Evolutionary conservation across 2,888 invertebrate species (phyloP).

Genomic region (Agrochola litura): DNA sequence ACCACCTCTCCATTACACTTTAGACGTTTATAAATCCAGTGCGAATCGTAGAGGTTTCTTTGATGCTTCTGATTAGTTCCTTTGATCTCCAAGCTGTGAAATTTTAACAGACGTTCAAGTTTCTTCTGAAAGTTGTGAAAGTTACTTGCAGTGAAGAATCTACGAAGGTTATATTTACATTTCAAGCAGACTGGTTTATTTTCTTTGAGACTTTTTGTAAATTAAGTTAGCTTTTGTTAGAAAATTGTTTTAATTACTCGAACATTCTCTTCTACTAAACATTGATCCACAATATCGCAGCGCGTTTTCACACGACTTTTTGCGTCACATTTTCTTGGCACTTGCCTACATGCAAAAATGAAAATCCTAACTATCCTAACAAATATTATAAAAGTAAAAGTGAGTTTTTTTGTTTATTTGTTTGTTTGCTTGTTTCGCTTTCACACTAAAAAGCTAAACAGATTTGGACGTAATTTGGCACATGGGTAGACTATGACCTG

Average conservation of each 20-base stretch:
- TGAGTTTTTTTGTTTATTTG: too few species aligned
- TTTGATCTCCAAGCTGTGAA: slow-evolving; percentile 71
- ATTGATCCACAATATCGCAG: background rate
- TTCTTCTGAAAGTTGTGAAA: slow-evolving; percentile 47
- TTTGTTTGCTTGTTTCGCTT: too few species aligned
- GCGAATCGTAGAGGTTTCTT: slow-evolving; percentile 63
- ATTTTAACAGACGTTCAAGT: slow-evolving; percentile 66
- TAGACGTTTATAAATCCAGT: slow-evolving; percentile 15
- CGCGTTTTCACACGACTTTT: background rate
- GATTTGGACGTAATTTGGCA: too few species aligned
- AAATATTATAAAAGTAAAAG: too few species aligned
- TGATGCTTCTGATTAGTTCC: slow-evolving; percentile 69
- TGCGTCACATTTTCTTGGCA: background rate
- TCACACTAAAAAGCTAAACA: too few species aligned
- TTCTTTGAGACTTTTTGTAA: background rate
- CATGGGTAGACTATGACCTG: too few species aligned
- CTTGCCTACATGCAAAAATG: background rate
- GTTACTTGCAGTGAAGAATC: slow-evolving; percentile 30
- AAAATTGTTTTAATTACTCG: slow-evolving; percentile 10
- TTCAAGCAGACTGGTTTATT: slow-evolving; percentile 6
- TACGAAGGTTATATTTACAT: slow-evolving; percentile 20
- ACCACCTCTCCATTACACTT: background rate
- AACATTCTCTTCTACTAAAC: background rate
- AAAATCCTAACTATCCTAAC: too few species aligned
- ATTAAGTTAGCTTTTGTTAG: slow-evolving; percentile 7